phyloP scores from a whole-genome alignment of 2,888 invertebrate species.

The Pegoplata infirma region DNA sequence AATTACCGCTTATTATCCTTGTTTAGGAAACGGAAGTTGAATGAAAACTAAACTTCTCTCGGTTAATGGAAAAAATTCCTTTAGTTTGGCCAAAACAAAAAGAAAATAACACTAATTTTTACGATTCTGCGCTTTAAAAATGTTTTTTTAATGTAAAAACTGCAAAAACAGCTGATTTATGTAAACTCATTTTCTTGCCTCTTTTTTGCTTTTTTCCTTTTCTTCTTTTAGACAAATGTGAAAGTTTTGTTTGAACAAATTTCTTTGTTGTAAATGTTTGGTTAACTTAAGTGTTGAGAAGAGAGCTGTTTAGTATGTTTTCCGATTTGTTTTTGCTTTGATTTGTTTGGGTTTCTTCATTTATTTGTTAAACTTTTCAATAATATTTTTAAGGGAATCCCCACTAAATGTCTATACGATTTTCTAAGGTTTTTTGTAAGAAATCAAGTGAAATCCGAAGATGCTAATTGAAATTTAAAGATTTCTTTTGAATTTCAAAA shows the following conservation, averaged over 20 bases:
- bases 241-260: slow-evolving; percentile 42
- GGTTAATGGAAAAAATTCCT: slow-evolving; percentile 41
- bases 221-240: slow-evolving; percentile 42
- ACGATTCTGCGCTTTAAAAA: slow-evolving; percentile 37
- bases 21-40: slow-evolving; percentile 66
- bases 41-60: slow-evolving; percentile 52
- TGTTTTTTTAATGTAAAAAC: not conserved
- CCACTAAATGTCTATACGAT: too few species aligned
- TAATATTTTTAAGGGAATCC: too few species aligned
- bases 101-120: not conserved
- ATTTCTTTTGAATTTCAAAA: too few species aligned
- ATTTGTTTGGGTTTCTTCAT: not conserved
- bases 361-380: not conserved
- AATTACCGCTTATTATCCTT: slow-evolving; percentile 62
- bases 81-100: slow-evolving; percentile 12
- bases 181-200: not conserved
- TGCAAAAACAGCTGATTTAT: slow-evolving; percentile 48
- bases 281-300: slow-evolving; percentile 5
- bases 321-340: not conserved
- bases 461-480: too few species aligned
- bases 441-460: too few species aligned
- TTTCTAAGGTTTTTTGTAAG: too few species aligned
- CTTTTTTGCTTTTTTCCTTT: not conserved
- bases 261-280: slow-evolving; percentile 38
- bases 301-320: not conserved